phyloP scores from a whole-genome alignment of 2,888 invertebrate species.

The Ligdia adustata region DNA sequence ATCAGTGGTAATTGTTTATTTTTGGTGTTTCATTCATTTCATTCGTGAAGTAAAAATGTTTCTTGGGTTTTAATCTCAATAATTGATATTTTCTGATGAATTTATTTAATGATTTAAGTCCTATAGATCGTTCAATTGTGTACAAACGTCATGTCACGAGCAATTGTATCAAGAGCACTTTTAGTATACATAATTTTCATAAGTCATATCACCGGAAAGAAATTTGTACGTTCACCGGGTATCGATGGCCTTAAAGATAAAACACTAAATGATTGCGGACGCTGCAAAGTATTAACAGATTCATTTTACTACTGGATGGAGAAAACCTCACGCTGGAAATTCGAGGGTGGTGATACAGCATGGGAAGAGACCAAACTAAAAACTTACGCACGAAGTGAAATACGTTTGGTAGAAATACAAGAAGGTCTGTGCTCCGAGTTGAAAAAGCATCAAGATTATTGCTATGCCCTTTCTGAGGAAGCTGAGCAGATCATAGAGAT shows the following conservation, averaged over 20 bases:
- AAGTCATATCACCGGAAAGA: conserved; percentile 43
- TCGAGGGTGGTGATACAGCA: conserved; percentile 96
- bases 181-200: conserved; percentile 40
- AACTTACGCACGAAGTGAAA: conserved; percentile 93
- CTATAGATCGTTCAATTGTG: too few relatives aligned
- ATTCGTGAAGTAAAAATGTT: too few relatives aligned
- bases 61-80: too few relatives aligned
- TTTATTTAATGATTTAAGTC: too few relatives aligned
- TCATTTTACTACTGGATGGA: conserved; percentile 92
- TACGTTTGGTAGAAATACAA: conserved; percentile 95
- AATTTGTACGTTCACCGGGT: conserved; percentile 37
- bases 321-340: conserved; percentile 92
- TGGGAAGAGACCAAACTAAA: conserved; percentile 96
- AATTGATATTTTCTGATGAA: neutral
- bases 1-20: too few relatives aligned
- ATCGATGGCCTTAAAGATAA: conserved; percentile 25
- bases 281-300: conserved; percentile 88
- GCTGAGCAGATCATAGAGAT: conserved; percentile 92
- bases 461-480: conserved; percentile 91
- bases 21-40: too few relatives aligned
- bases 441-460: conserved; percentile 89
- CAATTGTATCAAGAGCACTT: conserved; percentile 27
- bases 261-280: conserved; percentile 83
- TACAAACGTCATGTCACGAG: conserved; percentile 13
- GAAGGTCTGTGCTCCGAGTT: conserved; percentile 91